Evolutionary conservation across 2,888 invertebrate species (phyloP).

Genomic region (Athalia cordata): DNA sequence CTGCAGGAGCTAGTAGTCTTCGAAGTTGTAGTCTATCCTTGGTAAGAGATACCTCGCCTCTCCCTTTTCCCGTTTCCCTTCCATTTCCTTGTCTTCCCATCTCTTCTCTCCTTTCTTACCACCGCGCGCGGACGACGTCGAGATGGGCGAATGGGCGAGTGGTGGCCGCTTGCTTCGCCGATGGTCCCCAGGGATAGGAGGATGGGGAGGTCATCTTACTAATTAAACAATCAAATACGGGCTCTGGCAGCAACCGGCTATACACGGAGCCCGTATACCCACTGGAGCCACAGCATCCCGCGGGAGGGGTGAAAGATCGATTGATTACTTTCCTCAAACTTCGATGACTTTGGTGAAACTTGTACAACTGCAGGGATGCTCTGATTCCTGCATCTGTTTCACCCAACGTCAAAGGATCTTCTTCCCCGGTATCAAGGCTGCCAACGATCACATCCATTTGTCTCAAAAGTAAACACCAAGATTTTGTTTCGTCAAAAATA

Average conservation of each 20-base stretch:
- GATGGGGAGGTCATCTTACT: constrained; percentile 70
- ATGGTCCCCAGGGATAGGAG: constrained; percentile 56
- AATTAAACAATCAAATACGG: constrained; percentile 74
- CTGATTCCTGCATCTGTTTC: constrained; percentile 6
- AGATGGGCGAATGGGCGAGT: constrained; percentile 40
- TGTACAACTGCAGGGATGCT: not conserved
- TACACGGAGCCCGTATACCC: constrained; percentile 54
- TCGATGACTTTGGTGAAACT: constrained; percentile 57
- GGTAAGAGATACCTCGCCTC: constrained; percentile 25
- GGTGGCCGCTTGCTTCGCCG: constrained; percentile 35
- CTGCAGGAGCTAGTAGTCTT: constrained; percentile 62
- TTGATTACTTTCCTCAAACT: constrained; percentile 57
- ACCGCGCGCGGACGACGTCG: constrained; percentile 20
- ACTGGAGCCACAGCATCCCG: constrained; percentile 59
- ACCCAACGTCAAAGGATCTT: too few relatives aligned
- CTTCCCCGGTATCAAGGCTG: too few relatives aligned
- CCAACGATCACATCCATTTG: too few relatives aligned
- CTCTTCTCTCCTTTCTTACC: constrained; percentile 45
- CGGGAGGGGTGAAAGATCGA: constrained; percentile 56
- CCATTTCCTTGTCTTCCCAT: constrained; percentile 49
- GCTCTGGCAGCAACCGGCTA: constrained; percentile 57
- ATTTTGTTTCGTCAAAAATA: too few relatives aligned
- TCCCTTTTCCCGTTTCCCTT: constrained; percentile 19
- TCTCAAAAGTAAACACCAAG: too few relatives aligned
- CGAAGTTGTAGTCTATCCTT: constrained; percentile 61